Percentiles rank a stretch among this genome's conserved stretches.
Evolutionary conservation across 2,888 invertebrate species (phyloP).

Genomic region (Andrena fulva): DNA sequence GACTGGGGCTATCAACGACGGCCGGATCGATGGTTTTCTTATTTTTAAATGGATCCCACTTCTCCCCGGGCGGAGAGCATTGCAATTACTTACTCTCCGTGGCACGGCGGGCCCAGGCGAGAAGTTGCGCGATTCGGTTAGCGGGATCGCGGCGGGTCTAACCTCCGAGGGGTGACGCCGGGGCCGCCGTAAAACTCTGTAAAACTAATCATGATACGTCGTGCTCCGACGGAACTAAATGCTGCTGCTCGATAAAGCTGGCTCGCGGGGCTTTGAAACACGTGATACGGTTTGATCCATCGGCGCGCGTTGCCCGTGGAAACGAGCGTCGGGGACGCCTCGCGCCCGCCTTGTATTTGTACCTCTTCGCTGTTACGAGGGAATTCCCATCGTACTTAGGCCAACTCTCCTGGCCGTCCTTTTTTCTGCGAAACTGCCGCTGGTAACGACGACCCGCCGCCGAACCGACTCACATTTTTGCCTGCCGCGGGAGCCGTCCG

Average conservation of each 20-base stretch:
- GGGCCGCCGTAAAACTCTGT: conserved; percentile 12
- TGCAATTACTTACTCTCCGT: background rate
- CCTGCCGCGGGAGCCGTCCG: too few relatives aligned
- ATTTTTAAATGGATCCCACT: background rate
- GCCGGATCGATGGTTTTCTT: too few relatives aligned
- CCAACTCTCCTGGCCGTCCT: background rate
- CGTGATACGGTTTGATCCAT: conserved; percentile 72
- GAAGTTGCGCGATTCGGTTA: background rate
- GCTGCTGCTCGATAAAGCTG: conserved; percentile 39
- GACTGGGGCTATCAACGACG: too few relatives aligned
- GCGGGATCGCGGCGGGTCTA: background rate
- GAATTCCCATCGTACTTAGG: conserved; percentile 14
- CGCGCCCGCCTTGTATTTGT: conserved; percentile 5
- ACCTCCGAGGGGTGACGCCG: background rate
- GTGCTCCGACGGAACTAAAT: conserved; percentile 36
- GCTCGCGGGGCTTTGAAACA: conserved; percentile 49
- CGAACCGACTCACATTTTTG: background rate
- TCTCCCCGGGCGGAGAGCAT: background rate
- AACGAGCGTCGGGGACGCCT: conserved; percentile 49
- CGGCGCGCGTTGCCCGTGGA: conserved; percentile 66
- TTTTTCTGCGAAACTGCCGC: background rate
- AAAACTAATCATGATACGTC: conserved; percentile 43
- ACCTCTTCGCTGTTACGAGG: background rate
- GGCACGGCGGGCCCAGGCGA: conserved; percentile 4
- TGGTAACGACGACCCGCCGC: background rate